A percentile compares a stretch with the other conserved stretches of the same genome.
Evolutionary conservation across 2,797 vertebrate genomes (phyloP).

Genomic region (Trematomus bernacchii): DNA sequence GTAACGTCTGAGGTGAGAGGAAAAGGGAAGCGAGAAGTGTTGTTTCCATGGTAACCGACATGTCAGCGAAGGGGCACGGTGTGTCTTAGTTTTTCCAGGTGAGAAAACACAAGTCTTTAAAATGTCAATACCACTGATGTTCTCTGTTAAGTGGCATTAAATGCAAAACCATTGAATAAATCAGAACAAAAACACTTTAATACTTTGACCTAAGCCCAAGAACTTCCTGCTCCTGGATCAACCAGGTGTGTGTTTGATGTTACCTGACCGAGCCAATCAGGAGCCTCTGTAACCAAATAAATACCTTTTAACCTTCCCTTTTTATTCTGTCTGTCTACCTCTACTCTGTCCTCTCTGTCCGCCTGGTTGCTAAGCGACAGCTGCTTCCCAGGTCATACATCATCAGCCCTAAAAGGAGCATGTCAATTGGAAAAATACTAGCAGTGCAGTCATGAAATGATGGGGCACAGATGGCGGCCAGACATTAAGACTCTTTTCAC

Average conservation of each 20-base stretch:
- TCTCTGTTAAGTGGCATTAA: too few species aligned
- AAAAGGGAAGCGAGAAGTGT: slow-evolving; percentile 45
- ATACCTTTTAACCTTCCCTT: background rate
- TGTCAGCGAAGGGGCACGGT: slow-evolving; percentile 40
- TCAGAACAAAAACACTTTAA: too few species aligned
- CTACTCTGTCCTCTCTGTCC: slow-evolving; percentile 26
- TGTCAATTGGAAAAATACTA: slow-evolving; percentile 30
- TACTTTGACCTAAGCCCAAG: too few species aligned
- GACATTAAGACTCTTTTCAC: slow-evolving; percentile 18
- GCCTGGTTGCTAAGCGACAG: slow-evolving; percentile 57
- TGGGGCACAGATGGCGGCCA: slow-evolving; percentile 31
- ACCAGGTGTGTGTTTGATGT: slow-evolving; percentile 8
- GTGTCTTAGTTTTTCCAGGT: slow-evolving; percentile 8
- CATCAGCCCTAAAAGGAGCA: slow-evolving; percentile 18
- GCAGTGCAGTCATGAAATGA: slow-evolving; percentile 16
- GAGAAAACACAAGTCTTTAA: too few species aligned
- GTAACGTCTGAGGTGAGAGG: slow-evolving; percentile 47
- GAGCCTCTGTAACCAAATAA: background rate
- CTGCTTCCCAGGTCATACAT: slow-evolving; percentile 36
- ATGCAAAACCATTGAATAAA: too few species aligned
- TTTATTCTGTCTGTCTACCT: slow-evolving; percentile 30
- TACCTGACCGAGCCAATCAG: slow-evolving; percentile 6
- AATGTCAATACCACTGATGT: too few species aligned
- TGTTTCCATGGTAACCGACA: slow-evolving; percentile 73
- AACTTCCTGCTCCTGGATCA: background rate